Evolutionary conservation across 2,113 vertebrate genomes (phyloP), one percentile per base, ranked within the genome.

Genomic region (Hemibagrus wyckioides): DNA sequence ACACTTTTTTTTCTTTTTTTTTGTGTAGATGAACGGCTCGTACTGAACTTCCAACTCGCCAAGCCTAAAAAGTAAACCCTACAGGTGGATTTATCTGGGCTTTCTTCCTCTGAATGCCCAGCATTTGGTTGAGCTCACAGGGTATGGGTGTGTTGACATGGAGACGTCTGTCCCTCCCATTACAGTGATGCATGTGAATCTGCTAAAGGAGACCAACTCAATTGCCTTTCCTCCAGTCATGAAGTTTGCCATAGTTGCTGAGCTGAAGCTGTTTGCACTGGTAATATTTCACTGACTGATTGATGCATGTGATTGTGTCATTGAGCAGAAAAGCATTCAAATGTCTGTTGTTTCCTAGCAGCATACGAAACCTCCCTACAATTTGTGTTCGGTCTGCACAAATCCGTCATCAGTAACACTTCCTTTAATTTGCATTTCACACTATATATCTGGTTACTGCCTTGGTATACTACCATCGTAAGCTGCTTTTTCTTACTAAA

Each of bases 21-120:
- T 52, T 21, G 82, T 89, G 83, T 89, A 96, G 95, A 85, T 95
- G 77, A 95, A 95, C 0, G 91, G 94, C 48, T 92, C 92, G 0
- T 89, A 92, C 89, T 91, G 79, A 36, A 83, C 86, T 0, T 63
- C 91, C 44, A 91, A 92, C 33, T 89, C 93, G n/a, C 94, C 94
- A 36, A 71, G 91, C n/a, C 93, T 95, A 89, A 95, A 92, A 95
- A 30, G 85, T 86, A 54, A 28, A 48, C 76, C 54, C 50, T 67
- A 56, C n/a, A 52, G 63, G 57, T 44, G 52, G 56, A 23, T 63
- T 59, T 30, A 57, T 76, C 15, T n/a, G 63, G 14, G 21, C 48
- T 77, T 13, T 57, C 48, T 48, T n/a, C n/a, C n/a, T n/a, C n/a
- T 82, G 33, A 56, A 67, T 61, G n/a, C 54, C 41, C n/a, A 39